Percentiles rank a stretch among this genome's conserved stretches.
Evolutionary conservation across 2,797 vertebrate genomes (phyloP).

Genomic region (Poecile montanus): DNA sequence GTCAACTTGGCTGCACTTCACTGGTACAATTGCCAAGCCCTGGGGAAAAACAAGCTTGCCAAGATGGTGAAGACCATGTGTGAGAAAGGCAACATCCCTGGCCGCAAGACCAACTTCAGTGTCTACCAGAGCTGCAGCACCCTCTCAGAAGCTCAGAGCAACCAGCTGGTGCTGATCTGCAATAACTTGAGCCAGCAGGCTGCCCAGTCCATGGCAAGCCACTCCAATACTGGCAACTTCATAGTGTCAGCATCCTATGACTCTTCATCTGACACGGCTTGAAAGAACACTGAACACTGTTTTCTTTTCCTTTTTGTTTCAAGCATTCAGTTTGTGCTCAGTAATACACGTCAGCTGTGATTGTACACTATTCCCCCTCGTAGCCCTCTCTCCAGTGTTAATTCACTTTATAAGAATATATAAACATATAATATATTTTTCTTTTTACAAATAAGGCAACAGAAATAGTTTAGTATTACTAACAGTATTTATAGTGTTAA

Average conservation of each 20-base stretch:
- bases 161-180: conserved; percentile 85
- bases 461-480: conserved; percentile 82
- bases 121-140: conserved; percentile 87
- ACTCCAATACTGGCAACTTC: conserved; percentile 79
- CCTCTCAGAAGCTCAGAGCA: conserved; percentile 85
- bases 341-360: conserved; percentile 58
- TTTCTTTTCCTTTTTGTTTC: conserved; percentile 10
- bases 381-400: conserved; percentile 62
- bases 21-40: conserved; percentile 87
- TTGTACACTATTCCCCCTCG: conserved; percentile 26
- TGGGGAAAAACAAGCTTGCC: conserved; percentile 87
- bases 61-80: conserved; percentile 90
- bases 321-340: conserved; percentile 42
- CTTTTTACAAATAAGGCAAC: conserved; percentile 77
- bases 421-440: conserved; percentile 79
- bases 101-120: conserved; percentile 85
- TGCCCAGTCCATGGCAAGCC: conserved; percentile 79
- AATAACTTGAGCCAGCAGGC: conserved; percentile 86
- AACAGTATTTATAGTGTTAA: conserved; percentile 79
- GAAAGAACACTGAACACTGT: conserved; percentile 41
- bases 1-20: conserved; percentile 84
- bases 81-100: conserved; percentile 86
- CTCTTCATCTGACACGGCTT: conserved; percentile 82
- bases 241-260: conserved; percentile 85
- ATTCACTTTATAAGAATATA: conserved; percentile 77